These are phyloP conservation scores for Kryphioiulus occultus DNA, from an alignment of 2,888 invertebrate genomes.

Conservation along the genomic window DNA sequence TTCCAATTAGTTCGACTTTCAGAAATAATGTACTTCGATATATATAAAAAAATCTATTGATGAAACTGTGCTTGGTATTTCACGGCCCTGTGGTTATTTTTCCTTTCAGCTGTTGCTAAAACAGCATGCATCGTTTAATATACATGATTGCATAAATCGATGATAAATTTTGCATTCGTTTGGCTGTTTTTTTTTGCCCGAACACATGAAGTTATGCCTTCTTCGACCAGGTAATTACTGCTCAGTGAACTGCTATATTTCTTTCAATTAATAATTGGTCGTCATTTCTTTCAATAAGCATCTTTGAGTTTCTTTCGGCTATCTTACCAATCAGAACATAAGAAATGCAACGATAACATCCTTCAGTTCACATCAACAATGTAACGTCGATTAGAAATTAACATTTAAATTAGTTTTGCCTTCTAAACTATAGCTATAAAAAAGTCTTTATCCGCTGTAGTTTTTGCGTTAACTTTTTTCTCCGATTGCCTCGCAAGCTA, in stretches of 20 bases:
- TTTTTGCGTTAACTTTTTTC: background rate
- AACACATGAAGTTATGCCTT: background rate
- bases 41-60: background rate
- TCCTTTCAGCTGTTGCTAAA: constrained; percentile 18
- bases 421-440: too few relatives aligned
- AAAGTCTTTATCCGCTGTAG: too few relatives aligned
- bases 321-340: too few relatives aligned
- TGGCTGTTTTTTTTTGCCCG: background rate
- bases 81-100: constrained; percentile 20
- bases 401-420: background rate
- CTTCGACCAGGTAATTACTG: background rate
- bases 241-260: background rate
- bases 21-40: background rate
- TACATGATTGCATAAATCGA: background rate
- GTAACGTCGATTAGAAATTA: background rate
- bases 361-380: background rate
- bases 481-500: background rate
- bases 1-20: background rate
- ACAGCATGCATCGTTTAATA: background rate
- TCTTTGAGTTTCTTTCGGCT: too few relatives aligned
- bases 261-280: background rate
- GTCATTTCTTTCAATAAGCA: background rate
- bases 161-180: constrained; percentile 11
- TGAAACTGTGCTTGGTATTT: constrained; percentile 10
- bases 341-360: background rate